A percentile compares a stretch with the other conserved stretches of the same genome.
These are phyloP conservation scores for Cecidostiba fungosa DNA, from an alignment of 2,888 invertebrate species.

Conservation along the genomic window DNA sequence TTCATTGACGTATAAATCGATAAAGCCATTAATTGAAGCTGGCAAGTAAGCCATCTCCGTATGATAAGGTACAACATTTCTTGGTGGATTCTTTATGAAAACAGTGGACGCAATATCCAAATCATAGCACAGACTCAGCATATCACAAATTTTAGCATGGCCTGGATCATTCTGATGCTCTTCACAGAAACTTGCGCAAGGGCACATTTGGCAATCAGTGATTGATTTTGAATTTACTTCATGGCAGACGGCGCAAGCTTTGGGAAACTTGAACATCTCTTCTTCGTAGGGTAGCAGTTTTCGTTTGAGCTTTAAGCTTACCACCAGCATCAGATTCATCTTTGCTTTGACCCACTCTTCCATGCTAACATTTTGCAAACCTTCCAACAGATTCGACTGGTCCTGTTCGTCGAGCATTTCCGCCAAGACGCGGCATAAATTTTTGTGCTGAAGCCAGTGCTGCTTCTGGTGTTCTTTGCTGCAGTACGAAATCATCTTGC, in stretches of 20 bases:
- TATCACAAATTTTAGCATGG: slow-evolving; percentile 67
- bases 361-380: slow-evolving; percentile 47
- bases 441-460: slow-evolving; percentile 76
- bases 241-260: slow-evolving; percentile 72
- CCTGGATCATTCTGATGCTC: slow-evolving; percentile 64
- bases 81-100: slow-evolving; percentile 65
- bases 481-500: slow-evolving; percentile 77
- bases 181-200: slow-evolving; percentile 71
- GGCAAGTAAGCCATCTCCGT: slow-evolving; percentile 68
- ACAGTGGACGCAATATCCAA: slow-evolving; percentile 67
- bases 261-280: slow-evolving; percentile 74
- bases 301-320: slow-evolving; percentile 66
- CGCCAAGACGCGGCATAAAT: slow-evolving; percentile 71
- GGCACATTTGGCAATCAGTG: slow-evolving; percentile 71
- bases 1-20: slow-evolving; percentile 66
- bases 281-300: slow-evolving; percentile 69
- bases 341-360: slow-evolving; percentile 69
- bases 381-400: slow-evolving; percentile 62
- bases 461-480: slow-evolving; percentile 74
- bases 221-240: slow-evolving; percentile 66
- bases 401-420: slow-evolving; percentile 65
- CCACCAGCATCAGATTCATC: slow-evolving; percentile 70
- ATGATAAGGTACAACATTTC: slow-evolving; percentile 67
- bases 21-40: slow-evolving; percentile 68
- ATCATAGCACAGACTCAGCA: slow-evolving; percentile 69